Conservation (phyloP, 2,888 invertebrate species). For the Cheiracanthium punctorium region DNA sequence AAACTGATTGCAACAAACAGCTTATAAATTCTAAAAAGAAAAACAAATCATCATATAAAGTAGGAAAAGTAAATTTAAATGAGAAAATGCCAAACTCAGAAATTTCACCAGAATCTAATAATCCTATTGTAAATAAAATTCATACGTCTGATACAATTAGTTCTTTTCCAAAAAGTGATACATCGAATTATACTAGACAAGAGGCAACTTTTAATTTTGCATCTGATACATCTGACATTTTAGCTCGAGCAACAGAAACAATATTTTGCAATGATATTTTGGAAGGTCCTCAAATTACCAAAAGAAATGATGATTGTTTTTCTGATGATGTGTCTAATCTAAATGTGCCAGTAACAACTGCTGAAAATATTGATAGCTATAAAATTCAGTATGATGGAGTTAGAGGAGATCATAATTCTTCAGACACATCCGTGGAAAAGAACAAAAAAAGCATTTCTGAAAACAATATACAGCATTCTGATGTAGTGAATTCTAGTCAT, state of each 20-base stretch:
- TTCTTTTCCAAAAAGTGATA: constrained; percentile 39
- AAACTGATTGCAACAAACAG: constrained; percentile 4
- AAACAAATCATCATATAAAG: constrained; percentile 4
- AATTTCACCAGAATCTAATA: background rate
- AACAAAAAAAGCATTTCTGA: constrained; percentile 6
- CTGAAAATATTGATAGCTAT: constrained; percentile 32
- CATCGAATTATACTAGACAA: constrained; percentile 21
- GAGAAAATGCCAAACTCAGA: background rate
- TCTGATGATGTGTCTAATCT: constrained; percentile 24
- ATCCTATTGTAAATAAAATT: constrained; percentile 8
- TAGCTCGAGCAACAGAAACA: constrained; percentile 77
- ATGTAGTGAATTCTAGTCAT: background rate
- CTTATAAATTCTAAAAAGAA: constrained; percentile 37
- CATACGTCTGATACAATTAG: constrained; percentile 27
- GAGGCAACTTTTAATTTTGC: constrained; percentile 34
- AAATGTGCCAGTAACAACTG: constrained; percentile 25
- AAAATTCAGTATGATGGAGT: constrained; percentile 23
- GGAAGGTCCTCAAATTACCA: constrained; percentile 27
- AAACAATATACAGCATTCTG: background rate
- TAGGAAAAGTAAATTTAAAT: background rate
- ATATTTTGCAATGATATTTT: constrained; percentile 74
- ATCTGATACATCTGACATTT: constrained; percentile 74
- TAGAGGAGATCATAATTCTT: background rate
- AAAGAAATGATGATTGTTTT: constrained; percentile 33
- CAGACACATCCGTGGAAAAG: constrained; percentile 19